phyloP scores from a whole-genome alignment of 2,113 vertebrate species.

The Odocoileus virginianus region DNA sequence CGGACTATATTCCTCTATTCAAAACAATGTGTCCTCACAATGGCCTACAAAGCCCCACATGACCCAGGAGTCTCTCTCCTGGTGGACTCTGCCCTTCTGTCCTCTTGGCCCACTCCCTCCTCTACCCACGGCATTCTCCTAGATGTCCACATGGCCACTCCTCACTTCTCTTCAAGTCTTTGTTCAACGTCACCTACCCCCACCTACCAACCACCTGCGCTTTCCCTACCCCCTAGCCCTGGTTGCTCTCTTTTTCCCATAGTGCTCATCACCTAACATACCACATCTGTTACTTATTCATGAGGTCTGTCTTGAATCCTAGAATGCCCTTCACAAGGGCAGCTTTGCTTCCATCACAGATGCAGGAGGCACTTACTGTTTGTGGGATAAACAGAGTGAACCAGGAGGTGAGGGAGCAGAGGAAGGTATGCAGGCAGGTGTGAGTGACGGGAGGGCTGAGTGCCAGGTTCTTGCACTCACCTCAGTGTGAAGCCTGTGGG shows the following conservation, averaged over 20 bases:
- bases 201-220: too few relatives aligned
- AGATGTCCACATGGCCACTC: neutral
- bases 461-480: constrained; percentile 63
- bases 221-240: neutral
- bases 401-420: neutral
- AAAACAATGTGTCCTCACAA: neutral
- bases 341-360: neutral
- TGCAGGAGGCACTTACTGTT: fast-evolving
- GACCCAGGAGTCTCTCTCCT: neutral
- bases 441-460: neutral
- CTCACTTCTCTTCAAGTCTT: neutral
- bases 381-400: fast-evolving
- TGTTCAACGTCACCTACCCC: neutral
- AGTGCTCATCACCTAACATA: neutral
- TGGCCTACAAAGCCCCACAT: neutral
- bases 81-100: neutral
- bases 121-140: neutral
- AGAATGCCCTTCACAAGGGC: neutral
- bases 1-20: neutral
- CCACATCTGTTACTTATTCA: neutral
- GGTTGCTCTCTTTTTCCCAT: neutral
- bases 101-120: neutral
- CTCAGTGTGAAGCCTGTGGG: constrained; percentile 75
- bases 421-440: neutral
- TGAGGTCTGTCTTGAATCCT: neutral